These are phyloP conservation scores for Phyllotreta cruciferae DNA, from an alignment of 2,888 invertebrate genomes.

Conservation along the genomic window DNA sequence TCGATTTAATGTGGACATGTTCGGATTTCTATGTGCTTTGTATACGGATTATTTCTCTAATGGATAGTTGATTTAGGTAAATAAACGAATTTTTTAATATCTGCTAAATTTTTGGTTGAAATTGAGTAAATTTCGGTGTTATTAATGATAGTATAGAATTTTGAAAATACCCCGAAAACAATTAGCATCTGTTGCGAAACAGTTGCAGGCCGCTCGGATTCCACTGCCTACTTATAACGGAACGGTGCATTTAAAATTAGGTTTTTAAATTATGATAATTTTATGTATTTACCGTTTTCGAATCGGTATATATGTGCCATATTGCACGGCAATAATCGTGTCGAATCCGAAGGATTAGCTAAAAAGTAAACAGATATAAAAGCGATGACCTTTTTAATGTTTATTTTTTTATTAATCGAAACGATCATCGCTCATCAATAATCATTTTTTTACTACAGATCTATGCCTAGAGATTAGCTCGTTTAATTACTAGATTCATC, in stretches of 20 bases:
- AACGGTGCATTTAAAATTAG: constrained; percentile 18
- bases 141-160: no score
- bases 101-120: no score
- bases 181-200: constrained; percentile 18
- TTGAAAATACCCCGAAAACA: neutral
- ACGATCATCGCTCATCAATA: neutral
- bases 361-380: constrained; percentile 1
- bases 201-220: constrained; percentile 5
- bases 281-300: constrained; percentile 15
- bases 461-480: no score
- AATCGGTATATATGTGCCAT: constrained; percentile 14
- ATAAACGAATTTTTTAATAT: neutral
- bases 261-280: constrained; percentile 20
- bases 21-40: constrained; percentile 5
- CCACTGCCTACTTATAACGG: constrained; percentile 18
- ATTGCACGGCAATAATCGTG: constrained; percentile 3
- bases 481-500: no score
- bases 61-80: constrained; percentile 36
- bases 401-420: constrained; percentile 2
- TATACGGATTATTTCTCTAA: constrained; percentile 39
- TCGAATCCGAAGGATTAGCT: neutral
- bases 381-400: neutral
- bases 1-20: constrained; percentile 27
- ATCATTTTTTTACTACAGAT: no score
- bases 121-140: no score